Evolutionary conservation across 1,140 invertebrate genomes (phyloP).

Genomic region (Coboldia fuscipes): DNA sequence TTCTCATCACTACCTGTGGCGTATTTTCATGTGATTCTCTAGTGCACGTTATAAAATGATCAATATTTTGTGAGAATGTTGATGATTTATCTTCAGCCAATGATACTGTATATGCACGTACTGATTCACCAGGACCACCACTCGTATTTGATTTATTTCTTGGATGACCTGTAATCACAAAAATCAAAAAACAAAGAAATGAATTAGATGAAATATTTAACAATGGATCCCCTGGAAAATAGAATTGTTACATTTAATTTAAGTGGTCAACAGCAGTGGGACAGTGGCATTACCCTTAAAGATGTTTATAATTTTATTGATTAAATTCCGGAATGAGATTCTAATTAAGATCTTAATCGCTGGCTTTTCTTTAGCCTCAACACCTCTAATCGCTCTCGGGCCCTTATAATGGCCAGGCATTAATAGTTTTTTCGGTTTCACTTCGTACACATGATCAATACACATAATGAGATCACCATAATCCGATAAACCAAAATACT

Average conservation of each 20-base stretch:
- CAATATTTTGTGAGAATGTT: conserved; percentile 74
- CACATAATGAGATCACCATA: conserved; percentile 19
- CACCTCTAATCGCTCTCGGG: conserved; percentile 5
- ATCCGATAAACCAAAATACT: conserved; percentile 13
- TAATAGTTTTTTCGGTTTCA: no score
- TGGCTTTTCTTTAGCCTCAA: conserved; percentile 3
- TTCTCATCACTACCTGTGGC: conserved; percentile 74
- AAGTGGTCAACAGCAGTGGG: no score
- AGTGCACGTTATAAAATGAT: conserved; percentile 87
- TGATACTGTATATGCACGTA: conserved; percentile 54
- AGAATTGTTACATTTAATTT: no score
- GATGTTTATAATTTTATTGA: no score
- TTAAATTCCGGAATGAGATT: no score
- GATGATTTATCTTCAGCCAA: conserved; percentile 66
- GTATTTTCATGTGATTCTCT: conserved; percentile 72
- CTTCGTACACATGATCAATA: conserved; percentile 16
- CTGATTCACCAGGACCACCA: conserved; percentile 38
- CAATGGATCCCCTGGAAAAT: no score
- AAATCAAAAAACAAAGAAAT: no score
- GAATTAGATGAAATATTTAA: no score
- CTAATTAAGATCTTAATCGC: no score
- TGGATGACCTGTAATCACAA: conserved; percentile 18
- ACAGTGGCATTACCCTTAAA: no score
- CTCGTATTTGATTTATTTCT: conserved; percentile 30
- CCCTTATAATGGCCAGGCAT: no score